phyloP scores from a whole-genome alignment of 2,113 vertebrate genomes.

The Dicentrarchus labrax region DNA sequence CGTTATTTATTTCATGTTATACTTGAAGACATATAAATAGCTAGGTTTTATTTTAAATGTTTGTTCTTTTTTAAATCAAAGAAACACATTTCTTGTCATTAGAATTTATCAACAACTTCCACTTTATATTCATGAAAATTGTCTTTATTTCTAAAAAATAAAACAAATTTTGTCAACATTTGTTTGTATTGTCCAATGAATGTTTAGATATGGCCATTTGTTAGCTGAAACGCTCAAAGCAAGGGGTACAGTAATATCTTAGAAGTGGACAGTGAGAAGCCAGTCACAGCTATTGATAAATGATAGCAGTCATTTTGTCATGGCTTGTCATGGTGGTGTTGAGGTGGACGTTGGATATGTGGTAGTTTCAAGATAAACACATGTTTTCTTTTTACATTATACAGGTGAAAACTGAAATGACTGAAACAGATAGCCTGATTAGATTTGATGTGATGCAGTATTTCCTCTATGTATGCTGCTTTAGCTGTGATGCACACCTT shows the following conservation, averaged over 20 bases:
- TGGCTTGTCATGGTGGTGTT: background rate
- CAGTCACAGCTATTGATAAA: background rate
- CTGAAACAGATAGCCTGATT: background rate
- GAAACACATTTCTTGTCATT: background rate
- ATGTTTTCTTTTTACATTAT: background rate
- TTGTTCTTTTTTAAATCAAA: background rate
- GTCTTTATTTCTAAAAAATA: slow-evolving; percentile 54
- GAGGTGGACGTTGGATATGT: background rate
- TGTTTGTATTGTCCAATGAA: background rate
- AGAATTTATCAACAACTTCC: background rate
- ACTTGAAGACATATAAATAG: background rate
- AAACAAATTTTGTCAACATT: slow-evolving; percentile 34
- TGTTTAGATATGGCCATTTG: background rate
- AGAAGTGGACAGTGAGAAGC: background rate
- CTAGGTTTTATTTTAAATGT: background rate
- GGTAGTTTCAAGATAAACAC: background rate
- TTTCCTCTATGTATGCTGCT: background rate
- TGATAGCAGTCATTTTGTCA: background rate
- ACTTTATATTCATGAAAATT: slow-evolving; percentile 29
- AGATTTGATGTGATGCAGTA: slow-evolving; percentile 3
- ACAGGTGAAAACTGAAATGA: background rate
- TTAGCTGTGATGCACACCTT: background rate
- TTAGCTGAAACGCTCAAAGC: slow-evolving; percentile 33
- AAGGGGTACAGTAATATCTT: background rate
- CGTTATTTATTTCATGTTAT: background rate